Percentiles rank a stretch among this genome's conserved stretches.
phyloP scores from a whole-genome alignment of 2,113 vertebrate genomes.

The Elachura formosa region DNA sequence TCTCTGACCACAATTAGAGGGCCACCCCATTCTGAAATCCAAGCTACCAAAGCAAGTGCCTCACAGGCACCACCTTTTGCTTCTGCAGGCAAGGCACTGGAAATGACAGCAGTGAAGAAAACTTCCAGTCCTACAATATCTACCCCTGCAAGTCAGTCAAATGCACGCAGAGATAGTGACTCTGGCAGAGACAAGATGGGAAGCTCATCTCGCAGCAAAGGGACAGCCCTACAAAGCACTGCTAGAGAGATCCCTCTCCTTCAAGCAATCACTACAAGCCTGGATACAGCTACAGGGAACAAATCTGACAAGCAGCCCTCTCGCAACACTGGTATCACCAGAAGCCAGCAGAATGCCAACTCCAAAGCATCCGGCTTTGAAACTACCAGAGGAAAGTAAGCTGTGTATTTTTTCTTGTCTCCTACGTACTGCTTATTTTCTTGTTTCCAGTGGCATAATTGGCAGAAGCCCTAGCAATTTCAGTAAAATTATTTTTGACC shows the following conservation, averaged over 20 bases:
- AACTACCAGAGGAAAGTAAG: conserved; percentile 76
- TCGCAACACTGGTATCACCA: neutral
- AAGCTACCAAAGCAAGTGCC: neutral
- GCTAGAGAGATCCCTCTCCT: neutral
- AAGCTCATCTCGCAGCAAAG: neutral
- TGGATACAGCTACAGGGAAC: neutral
- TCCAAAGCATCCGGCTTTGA: conserved; percentile 58
- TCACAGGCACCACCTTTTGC: neutral
- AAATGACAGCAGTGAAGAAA: neutral
- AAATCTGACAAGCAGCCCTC: neutral
- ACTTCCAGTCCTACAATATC: neutral
- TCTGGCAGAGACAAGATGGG: neutral
- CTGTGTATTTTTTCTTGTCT: neutral
- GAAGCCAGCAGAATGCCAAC: neutral
- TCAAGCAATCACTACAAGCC: neutral
- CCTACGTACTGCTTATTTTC: neutral
- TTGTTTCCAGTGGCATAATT: neutral
- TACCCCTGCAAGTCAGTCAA: neutral
- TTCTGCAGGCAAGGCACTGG: neutral
- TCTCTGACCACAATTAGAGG: neutral
- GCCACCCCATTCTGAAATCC: neutral
- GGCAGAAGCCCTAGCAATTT: neutral
- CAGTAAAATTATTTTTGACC: neutral
- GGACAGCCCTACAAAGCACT: conserved; percentile 5
- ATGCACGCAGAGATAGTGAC: neutral